phyloP scores from a whole-genome alignment of 1,140 invertebrate genomes.

The Drosophila varians region DNA sequence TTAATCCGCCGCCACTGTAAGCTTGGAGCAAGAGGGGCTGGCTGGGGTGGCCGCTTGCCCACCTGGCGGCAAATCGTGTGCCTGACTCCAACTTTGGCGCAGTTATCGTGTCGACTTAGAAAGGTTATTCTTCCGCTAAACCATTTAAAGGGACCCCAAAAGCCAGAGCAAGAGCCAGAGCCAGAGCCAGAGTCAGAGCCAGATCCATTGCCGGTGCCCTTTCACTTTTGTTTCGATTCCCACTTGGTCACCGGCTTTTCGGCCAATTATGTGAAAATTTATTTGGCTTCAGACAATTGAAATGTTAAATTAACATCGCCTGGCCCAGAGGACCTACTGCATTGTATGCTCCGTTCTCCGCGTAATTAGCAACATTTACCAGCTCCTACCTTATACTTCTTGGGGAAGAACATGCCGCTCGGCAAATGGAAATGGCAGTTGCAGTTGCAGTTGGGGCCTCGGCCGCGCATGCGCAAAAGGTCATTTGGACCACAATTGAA shows the following conservation, averaged over 20 bases:
- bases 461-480: slow-evolving; percentile 64
- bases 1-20: not conserved
- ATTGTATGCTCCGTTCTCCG: slow-evolving; percentile 1
- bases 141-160: slow-evolving; percentile 68
- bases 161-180: slow-evolving; percentile 6
- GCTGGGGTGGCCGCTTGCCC: slow-evolving; percentile 43
- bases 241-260: slow-evolving; percentile 35
- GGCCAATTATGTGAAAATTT: slow-evolving; percentile 68
- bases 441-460: slow-evolving; percentile 25
- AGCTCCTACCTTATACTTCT: not conserved
- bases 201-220: slow-evolving; percentile 55
- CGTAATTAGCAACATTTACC: slow-evolving; percentile 53
- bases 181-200: too few relatives aligned
- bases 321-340: slow-evolving; percentile 28
- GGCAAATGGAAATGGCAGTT: slow-evolving; percentile 37
- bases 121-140: slow-evolving; percentile 81
- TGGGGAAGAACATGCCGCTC: slow-evolving; percentile 16
- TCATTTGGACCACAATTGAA: slow-evolving; percentile 73
- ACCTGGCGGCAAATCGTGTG: slow-evolving; percentile 71
- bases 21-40: slow-evolving; percentile 15
- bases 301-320: slow-evolving; percentile 75
- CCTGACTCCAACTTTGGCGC: slow-evolving; percentile 53
- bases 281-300: slow-evolving; percentile 67
- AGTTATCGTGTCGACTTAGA: slow-evolving; percentile 64
- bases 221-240: slow-evolving; percentile 60